These are phyloP conservation scores for Loriculus beryllinus DNA, from an alignment of 2,797 vertebrate genomes.

Conservation along the genomic window DNA sequence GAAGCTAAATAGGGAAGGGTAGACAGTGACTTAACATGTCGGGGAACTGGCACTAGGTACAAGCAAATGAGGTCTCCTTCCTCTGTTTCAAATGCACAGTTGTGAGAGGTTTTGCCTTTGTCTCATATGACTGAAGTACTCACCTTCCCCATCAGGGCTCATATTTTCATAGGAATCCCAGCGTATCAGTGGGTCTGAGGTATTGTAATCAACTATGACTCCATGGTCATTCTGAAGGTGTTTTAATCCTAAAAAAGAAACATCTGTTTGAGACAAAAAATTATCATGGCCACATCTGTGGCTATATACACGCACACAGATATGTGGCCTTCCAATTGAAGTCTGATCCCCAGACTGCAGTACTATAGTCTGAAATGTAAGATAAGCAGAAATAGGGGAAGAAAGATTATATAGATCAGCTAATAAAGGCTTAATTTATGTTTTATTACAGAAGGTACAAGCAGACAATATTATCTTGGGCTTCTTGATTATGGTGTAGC, in stretches of 20 bases:
- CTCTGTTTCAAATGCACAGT: background rate
- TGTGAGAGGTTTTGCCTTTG: background rate
- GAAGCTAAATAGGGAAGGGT: background rate
- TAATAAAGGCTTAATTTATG: background rate
- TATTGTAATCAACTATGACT: conserved; percentile 89
- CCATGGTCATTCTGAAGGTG: conserved; percentile 82
- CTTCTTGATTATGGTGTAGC: background rate
- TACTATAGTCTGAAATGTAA: background rate
- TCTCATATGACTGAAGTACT: background rate
- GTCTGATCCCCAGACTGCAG: background rate
- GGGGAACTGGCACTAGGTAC: background rate
- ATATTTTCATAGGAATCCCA: conserved; percentile 95
- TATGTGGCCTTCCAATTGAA: background rate
- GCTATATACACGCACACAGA: background rate
- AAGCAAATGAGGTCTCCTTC: background rate
- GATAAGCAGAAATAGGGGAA: background rate
- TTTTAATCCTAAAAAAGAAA: conserved; percentile 79
- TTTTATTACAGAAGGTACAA: background rate
- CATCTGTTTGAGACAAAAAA: background rate
- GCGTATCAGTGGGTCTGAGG: conserved; percentile 85
- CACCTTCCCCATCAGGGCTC: conserved; percentile 86
- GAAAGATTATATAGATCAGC: background rate
- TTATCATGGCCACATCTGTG: background rate
- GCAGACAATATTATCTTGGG: background rate
- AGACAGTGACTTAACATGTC: background rate